A percentile compares a stretch with the other conserved stretches of the same genome.
Evolutionary conservation across 2,888 invertebrate species (phyloP).

Genomic region (Epirrhoe tristata): DNA sequence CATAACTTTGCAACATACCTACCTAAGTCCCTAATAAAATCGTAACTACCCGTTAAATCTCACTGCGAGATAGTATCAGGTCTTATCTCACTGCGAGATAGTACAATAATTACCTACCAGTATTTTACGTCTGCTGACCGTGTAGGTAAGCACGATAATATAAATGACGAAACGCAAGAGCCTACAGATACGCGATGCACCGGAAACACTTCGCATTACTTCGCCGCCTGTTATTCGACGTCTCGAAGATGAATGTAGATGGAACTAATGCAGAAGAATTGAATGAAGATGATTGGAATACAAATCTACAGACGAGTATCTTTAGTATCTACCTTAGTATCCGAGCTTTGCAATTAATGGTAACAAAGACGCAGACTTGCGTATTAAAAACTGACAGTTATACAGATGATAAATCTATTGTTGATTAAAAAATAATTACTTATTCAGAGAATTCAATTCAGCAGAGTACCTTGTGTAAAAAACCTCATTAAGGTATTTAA

Average conservation of each 20-base stretch:
- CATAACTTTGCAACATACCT: not conserved
- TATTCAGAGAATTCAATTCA: slow-evolving; percentile 29
- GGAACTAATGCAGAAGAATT: not conserved
- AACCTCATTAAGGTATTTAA: slow-evolving; percentile 50
- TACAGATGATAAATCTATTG: not conserved
- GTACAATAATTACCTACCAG: not conserved
- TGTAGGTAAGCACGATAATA: not conserved
- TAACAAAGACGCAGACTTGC: no score
- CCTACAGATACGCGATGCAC: slow-evolving; percentile 17
- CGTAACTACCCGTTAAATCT: no score
- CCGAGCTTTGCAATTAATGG: no score
- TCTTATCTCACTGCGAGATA: not conserved
- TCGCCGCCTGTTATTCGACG: slow-evolving; percentile 11
- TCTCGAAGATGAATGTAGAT: not conserved
- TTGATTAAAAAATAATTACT: not conserved
- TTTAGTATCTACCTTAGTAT: not conserved
- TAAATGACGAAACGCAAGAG: slow-evolving; percentile 17
- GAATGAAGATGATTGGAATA: not conserved
- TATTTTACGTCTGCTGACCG: not conserved
- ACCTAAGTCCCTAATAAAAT: not conserved
- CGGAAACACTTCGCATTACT: slow-evolving; percentile 37
- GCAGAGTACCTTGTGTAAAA: slow-evolving; percentile 29
- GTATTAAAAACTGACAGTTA: no score
- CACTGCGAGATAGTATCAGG: not conserved
- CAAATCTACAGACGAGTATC: not conserved